Percentiles rank a stretch among this genome's conserved stretches.
These are phyloP conservation scores for Calliscelio sp. DNA, from an alignment of 2,888 invertebrate genomes.

Conservation along the genomic window DNA sequence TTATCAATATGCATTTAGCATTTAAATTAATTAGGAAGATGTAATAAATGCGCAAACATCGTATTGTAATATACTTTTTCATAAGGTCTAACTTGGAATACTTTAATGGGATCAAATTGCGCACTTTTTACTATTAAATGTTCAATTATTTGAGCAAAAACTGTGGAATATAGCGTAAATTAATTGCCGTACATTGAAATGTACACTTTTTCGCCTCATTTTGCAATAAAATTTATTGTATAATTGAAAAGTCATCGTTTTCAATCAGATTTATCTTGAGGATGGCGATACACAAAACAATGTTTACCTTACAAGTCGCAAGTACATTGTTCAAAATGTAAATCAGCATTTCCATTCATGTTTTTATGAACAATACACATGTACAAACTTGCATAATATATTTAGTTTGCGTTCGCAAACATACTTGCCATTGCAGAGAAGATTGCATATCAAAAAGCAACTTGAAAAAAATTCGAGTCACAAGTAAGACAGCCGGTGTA, in stretches of 20 bases:
- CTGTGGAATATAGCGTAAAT: too few species aligned
- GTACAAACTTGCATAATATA: conserved; percentile 33
- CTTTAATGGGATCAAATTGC: too few species aligned
- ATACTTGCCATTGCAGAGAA: conserved; percentile 8
- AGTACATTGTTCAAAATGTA: conserved; percentile 45
- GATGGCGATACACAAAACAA: conserved; percentile 21
- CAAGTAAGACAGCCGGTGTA: too few species aligned
- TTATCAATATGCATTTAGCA: not conserved
- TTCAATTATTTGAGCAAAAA: not conserved
- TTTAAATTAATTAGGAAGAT: not conserved
- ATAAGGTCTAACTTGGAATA: too few species aligned
- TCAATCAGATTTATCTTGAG: conserved; percentile 12
- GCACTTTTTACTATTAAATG: too few species aligned
- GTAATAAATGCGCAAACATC: not conserved
- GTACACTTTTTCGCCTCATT: too few species aligned
- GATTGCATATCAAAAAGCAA: conserved; percentile 12
- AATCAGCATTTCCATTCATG: conserved; percentile 30
- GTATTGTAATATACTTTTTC: too few species aligned
- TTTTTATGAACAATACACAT: conserved; percentile 33
- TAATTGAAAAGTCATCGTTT: conserved; percentile 36
- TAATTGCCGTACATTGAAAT: too few species aligned
- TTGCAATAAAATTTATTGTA: conserved; percentile 17
- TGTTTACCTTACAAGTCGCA: conserved; percentile 22
- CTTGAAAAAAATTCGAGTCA: conserved; percentile 3
- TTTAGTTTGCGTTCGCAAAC: conserved; percentile 20